Evolutionary conservation across 1,140 invertebrate species (phyloP).

Genomic region (Hypsibius dujardini): DNA sequence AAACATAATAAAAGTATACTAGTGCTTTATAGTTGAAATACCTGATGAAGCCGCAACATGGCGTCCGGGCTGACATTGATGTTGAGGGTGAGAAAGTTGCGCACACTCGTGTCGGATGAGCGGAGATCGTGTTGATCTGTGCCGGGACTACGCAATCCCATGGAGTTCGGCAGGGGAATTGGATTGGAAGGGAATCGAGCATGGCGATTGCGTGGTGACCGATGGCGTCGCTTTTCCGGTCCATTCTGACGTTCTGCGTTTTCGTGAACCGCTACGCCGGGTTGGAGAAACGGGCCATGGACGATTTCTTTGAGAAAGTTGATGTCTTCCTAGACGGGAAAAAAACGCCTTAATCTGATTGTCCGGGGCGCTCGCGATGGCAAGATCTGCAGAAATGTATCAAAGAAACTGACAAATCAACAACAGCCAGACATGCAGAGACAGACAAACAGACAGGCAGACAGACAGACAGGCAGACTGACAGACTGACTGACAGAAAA

Average conservation of each 20-base stretch:
- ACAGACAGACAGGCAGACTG: no score
- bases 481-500: no score
- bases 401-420: no score
- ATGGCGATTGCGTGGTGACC: background rate
- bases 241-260: background rate
- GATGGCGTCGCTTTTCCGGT: background rate
- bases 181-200: background rate
- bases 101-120: background rate
- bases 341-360: no score
- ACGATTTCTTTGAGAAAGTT: constrained; percentile 7
- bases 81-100: background rate
- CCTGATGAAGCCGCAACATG: background rate
- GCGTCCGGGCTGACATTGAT: constrained; percentile 8
- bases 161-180: background rate
- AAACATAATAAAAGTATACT: no score
- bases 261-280: background rate
- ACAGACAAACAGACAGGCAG: no score
- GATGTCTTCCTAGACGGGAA: background rate
- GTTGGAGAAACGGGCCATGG: background rate
- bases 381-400: no score
- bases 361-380: no score
- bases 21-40: no score
- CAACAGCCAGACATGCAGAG: no score
- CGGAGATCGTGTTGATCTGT: background rate
- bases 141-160: background rate